A percentile compares a stretch with the other conserved stretches of the same genome.
These are phyloP conservation scores for Dendrophyllia cribrosa DNA, from an alignment of 64 coral and sea anemone genomes.

Conservation along the genomic window DNA sequence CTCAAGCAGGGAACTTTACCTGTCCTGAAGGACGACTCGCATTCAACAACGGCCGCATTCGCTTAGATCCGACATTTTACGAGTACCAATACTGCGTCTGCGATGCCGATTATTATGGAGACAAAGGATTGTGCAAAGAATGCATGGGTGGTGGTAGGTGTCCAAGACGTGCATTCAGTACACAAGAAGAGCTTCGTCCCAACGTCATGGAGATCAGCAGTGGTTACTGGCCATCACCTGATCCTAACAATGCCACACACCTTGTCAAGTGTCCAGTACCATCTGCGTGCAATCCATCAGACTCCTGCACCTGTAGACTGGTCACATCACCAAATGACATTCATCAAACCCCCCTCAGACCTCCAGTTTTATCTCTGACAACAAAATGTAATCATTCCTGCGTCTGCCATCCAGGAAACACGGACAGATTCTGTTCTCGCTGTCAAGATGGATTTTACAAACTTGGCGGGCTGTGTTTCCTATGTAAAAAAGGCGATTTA, in stretches of 20 bases:
- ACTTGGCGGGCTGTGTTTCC: neutral
- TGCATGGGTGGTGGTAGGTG: conserved; percentile 37
- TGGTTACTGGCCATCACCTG: conserved; percentile 64
- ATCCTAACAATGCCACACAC: conserved; percentile 37
- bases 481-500: neutral
- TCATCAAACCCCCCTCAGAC: neutral
- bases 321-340: neutral
- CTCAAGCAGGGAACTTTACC: neutral
- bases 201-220: conserved; percentile 5
- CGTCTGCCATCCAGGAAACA: conserved; percentile 15
- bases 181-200: neutral
- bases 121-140: conserved; percentile 2
- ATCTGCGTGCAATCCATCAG: neutral
- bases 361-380: neutral
- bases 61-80: conserved; percentile 37
- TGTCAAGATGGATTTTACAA: conserved; percentile 7
- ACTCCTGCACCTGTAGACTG: neutral
- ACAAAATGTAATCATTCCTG: conserved; percentile 3
- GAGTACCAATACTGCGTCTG: conserved; percentile 20
- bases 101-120: conserved; percentile 32
- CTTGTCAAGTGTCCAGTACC: conserved; percentile 16
- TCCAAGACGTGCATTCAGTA: too few relatives aligned
- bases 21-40: conserved; percentile 32
- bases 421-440: conserved; percentile 15
- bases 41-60: conserved; percentile 37